A percentile compares a stretch with the other conserved stretches of the same genome.
phyloP scores from a whole-genome alignment of 1,140 invertebrate genomes.

The Drosophila repleta region DNA sequence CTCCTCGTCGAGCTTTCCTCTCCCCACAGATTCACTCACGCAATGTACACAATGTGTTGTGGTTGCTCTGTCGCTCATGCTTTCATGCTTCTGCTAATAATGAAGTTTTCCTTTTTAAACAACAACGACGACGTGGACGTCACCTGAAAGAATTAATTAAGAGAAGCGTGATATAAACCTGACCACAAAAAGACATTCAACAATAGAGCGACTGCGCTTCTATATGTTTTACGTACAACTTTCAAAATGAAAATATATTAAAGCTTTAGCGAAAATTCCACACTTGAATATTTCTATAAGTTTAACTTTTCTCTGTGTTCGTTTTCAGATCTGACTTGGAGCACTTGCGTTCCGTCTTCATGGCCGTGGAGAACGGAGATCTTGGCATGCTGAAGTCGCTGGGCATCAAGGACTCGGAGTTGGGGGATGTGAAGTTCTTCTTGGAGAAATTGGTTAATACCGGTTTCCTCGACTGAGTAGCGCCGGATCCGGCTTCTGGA shows the following conservation, averaged over 20 bases:
- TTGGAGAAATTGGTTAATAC: constrained; percentile 98
- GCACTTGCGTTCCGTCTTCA: constrained; percentile 96
- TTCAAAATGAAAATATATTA: background rate
- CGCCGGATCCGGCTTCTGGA: constrained; percentile 87
- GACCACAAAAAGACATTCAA: too few relatives aligned
- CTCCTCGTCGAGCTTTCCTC: background rate
- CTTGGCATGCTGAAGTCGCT: constrained; percentile 96
- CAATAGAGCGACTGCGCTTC: too few relatives aligned
- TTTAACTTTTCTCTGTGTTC: background rate
- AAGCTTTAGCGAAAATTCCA: too few relatives aligned
- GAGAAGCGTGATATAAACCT: too few relatives aligned
- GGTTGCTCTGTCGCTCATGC: background rate
- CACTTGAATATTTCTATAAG: background rate
- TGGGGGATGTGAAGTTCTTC: constrained; percentile 99
- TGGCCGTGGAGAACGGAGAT: constrained; percentile 98
- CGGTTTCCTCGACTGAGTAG: constrained; percentile 96
- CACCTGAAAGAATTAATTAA: too few relatives aligned
- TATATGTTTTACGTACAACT: background rate
- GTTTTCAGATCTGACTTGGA: constrained; percentile 90
- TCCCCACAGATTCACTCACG: background rate
- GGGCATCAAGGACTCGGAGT: constrained; percentile 97
- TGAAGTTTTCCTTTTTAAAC: background rate
- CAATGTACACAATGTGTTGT: background rate
- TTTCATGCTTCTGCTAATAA: background rate
- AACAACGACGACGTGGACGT: too few relatives aligned